Conservation (phyloP, 2,888 invertebrate species). For the Sesamia inferens region DNA sequence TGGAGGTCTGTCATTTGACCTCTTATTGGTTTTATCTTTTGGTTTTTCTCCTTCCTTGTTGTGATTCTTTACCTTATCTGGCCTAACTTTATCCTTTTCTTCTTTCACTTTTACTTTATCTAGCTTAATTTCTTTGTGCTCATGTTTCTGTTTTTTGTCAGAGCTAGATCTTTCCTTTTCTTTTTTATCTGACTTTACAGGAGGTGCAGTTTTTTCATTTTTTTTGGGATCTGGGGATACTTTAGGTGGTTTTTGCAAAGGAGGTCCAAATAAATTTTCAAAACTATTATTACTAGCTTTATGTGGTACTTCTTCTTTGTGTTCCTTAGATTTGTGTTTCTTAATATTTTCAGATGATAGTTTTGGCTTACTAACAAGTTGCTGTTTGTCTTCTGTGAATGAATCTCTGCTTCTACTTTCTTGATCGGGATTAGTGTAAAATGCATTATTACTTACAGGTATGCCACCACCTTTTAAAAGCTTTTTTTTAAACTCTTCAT, state of each 20-base stretch:
- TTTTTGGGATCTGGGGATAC: conserved; percentile 92
- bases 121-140: conserved; percentile 83
- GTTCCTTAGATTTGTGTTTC: conserved; percentile 91
- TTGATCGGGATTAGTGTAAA: conserved; percentile 87
- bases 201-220: conserved; percentile 75
- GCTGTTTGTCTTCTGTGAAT: conserved; percentile 89
- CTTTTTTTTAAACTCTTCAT: conserved; percentile 96
- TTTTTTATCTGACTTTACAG: conserved; percentile 87
- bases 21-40: conserved; percentile 89
- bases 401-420: conserved; percentile 90
- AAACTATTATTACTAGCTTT: conserved; percentile 92
- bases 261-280: conserved; percentile 95
- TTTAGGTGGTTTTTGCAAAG: conserved; percentile 94
- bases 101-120: conserved; percentile 86
- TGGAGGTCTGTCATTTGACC: conserved; percentile 81
- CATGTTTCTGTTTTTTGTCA: conserved; percentile 87
- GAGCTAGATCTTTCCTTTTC: conserved; percentile 89
- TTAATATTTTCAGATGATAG: conserved; percentile 90
- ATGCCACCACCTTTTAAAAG: conserved; percentile 96
- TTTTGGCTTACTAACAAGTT: conserved; percentile 93
- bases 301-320: conserved; percentile 88
- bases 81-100: conserved; percentile 87
- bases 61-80: conserved; percentile 87
- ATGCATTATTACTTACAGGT: conserved; percentile 84
- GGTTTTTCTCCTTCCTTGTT: conserved; percentile 90